Conservation (phyloP, 1,140 invertebrate genomes). For the Hycleus phaleratus region DNA sequence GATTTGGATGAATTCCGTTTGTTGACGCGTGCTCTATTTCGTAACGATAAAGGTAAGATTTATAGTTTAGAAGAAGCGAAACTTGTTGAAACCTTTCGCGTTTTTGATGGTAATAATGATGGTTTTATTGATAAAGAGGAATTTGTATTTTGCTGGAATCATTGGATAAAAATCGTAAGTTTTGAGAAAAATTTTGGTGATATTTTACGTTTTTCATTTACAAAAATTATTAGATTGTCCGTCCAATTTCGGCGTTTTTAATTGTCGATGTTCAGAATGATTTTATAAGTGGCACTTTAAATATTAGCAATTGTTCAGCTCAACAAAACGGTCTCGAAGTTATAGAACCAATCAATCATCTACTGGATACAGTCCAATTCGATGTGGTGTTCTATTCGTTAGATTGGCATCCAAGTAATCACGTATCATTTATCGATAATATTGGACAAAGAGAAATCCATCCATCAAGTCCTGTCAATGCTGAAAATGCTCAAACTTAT, state of each 20-base stretch:
- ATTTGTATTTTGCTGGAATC: constrained; percentile 75
- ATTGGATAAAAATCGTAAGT: constrained; percentile 74
- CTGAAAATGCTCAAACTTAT: constrained; percentile 71
- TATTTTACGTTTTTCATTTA: background rate
- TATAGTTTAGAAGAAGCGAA: constrained; percentile 67
- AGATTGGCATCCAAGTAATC: constrained; percentile 96
- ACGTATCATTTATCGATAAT: constrained; percentile 95
- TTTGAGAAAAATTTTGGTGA: background rate
- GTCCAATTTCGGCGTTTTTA: constrained; percentile 83
- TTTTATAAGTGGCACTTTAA: constrained; percentile 90
- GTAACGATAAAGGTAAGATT: constrained; percentile 77
- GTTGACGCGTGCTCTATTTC: constrained; percentile 76
- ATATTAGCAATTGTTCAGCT: constrained; percentile 87
- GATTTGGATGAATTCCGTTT: constrained; percentile 70
- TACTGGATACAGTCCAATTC: constrained; percentile 79
- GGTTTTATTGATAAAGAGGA: constrained; percentile 75
- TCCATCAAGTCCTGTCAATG: constrained; percentile 56
- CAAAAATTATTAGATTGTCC: constrained; percentile 58
- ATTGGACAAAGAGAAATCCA: constrained; percentile 62
- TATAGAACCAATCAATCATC: constrained; percentile 82
- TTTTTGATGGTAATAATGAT: constrained; percentile 73
- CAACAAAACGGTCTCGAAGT: constrained; percentile 82
- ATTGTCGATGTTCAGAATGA: constrained; percentile 98
- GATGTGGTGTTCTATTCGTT: constrained; percentile 91
- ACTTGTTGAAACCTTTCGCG: constrained; percentile 66